phyloP scores from a whole-genome alignment of 2,797 vertebrate species.

The Petrocephalus schoutedeni region DNA sequence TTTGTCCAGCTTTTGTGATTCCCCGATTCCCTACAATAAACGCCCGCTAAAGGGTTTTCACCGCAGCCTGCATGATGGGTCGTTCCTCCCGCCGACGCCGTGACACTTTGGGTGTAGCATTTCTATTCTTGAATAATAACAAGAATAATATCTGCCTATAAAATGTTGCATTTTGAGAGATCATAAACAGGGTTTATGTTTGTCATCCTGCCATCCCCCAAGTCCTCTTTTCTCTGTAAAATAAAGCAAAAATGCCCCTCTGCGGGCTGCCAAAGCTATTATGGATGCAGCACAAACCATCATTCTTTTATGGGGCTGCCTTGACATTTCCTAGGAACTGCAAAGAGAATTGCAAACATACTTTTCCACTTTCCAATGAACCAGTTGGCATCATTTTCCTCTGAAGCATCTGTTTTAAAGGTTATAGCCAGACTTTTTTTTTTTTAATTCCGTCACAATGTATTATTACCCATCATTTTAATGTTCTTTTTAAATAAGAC shows the following conservation, averaged over 20 bases:
- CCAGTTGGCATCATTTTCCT: background rate
- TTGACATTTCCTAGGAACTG: background rate
- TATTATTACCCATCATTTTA: background rate
- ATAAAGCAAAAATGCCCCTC: background rate
- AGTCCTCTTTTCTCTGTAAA: background rate
- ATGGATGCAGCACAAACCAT: background rate
- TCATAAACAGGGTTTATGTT: no score
- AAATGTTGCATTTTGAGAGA: no score
- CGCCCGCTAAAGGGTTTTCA: no score
- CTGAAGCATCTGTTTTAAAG: background rate
- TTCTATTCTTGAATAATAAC: background rate
- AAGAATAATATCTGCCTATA: background rate
- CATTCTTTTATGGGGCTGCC: background rate
- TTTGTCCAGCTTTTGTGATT: no score
- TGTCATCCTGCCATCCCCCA: no score
- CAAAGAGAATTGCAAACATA: background rate
- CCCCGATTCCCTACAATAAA: no score
- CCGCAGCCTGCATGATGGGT: no score
- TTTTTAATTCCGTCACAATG: background rate
- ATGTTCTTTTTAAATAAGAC: background rate
- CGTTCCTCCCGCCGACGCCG: no score
- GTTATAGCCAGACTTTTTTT: background rate
- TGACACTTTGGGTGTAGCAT: background rate
- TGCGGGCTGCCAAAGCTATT: background rate
- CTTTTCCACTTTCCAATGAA: background rate